Percentiles rank a stretch among this genome's conserved stretches.
These are phyloP conservation scores for Drosophila lacteicornis DNA, from an alignment of 1,140 invertebrate species.

Conservation along the genomic window DNA sequence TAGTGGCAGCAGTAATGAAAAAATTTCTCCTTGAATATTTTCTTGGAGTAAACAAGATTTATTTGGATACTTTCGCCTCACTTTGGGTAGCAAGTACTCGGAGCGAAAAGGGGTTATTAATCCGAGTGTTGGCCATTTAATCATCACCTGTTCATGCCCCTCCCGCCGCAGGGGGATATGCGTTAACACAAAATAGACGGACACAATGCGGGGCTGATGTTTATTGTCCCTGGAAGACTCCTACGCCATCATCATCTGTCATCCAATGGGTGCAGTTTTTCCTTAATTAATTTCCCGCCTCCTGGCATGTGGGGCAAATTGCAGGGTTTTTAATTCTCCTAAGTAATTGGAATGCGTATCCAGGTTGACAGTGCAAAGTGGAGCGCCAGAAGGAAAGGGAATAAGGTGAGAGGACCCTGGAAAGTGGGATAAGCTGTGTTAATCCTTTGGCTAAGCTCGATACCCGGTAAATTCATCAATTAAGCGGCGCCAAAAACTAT, in stretches of 20 bases:
- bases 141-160: slow-evolving; percentile 16
- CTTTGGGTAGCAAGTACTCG: not conserved
- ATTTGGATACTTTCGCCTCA: slow-evolving; percentile 44
- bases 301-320: slow-evolving; percentile 27
- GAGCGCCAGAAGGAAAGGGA: slow-evolving; percentile 22
- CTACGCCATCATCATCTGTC: slow-evolving; percentile 37
- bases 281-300: slow-evolving; percentile 35
- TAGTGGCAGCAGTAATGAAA: slow-evolving; percentile 57
- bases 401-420: no score
- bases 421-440: not conserved
- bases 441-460: not conserved
- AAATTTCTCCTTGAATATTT: slow-evolving; percentile 71
- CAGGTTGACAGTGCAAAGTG: slow-evolving; percentile 35
- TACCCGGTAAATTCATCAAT: slow-evolving; percentile 13
- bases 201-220: slow-evolving; percentile 31
- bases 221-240: slow-evolving; percentile 43
- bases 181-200: slow-evolving; percentile 27
- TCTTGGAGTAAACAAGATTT: slow-evolving; percentile 63
- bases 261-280: slow-evolving; percentile 48
- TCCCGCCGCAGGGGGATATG: slow-evolving; percentile 6
- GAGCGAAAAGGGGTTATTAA: slow-evolving; percentile 17
- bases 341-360: slow-evolving; percentile 67
- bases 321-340: slow-evolving; percentile 63
- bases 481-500: slow-evolving; percentile 1
- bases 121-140: slow-evolving; percentile 31